phyloP scores from a whole-genome alignment of 1,140 invertebrate genomes.

The Dendrolimus punctatus region DNA sequence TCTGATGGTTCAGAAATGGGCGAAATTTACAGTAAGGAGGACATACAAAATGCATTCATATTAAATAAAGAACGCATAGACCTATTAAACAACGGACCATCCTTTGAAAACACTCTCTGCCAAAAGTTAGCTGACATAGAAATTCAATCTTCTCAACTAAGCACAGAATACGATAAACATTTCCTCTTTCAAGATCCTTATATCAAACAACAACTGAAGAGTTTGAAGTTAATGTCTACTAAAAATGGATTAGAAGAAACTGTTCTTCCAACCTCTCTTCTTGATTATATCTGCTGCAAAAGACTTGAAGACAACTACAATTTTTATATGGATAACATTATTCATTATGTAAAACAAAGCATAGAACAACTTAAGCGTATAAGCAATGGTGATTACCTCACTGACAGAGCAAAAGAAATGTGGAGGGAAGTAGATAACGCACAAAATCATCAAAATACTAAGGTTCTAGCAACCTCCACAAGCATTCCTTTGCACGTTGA shows the following conservation, averaged over 20 bases:
- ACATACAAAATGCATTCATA: slow-evolving; percentile 33
- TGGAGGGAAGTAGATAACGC: slow-evolving; percentile 37
- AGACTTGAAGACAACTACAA: slow-evolving; percentile 50
- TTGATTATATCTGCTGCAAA: slow-evolving; percentile 56
- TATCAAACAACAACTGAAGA: slow-evolving; percentile 42
- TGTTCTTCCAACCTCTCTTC: slow-evolving; percentile 35
- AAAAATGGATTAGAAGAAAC: slow-evolving; percentile 19
- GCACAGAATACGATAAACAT: slow-evolving; percentile 25
- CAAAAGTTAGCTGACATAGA: slow-evolving; percentile 47
- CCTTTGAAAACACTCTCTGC: slow-evolving; percentile 37
- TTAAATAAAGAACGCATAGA: slow-evolving; percentile 49
- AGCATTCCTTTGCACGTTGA: slow-evolving; percentile 40
- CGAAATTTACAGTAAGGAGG: slow-evolving; percentile 44
- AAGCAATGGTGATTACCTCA: slow-evolving; percentile 61
- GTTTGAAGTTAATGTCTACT: slow-evolving; percentile 24
- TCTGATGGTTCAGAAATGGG: slow-evolving; percentile 45
- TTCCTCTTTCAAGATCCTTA: slow-evolving; percentile 38
- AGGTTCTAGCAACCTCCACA: slow-evolving; percentile 34
- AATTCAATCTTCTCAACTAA: slow-evolving; percentile 30
- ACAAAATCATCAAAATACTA: slow-evolving; percentile 12
- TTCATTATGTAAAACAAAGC: slow-evolving; percentile 48
- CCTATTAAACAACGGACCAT: slow-evolving; percentile 28
- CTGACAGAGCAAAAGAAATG: slow-evolving; percentile 53
- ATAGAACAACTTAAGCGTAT: slow-evolving; percentile 61
- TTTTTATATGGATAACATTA: slow-evolving; percentile 62